These are phyloP conservation scores for Drosophila parabipectinata DNA, from an alignment of 1,140 invertebrate genomes.

Conservation along the genomic window DNA sequence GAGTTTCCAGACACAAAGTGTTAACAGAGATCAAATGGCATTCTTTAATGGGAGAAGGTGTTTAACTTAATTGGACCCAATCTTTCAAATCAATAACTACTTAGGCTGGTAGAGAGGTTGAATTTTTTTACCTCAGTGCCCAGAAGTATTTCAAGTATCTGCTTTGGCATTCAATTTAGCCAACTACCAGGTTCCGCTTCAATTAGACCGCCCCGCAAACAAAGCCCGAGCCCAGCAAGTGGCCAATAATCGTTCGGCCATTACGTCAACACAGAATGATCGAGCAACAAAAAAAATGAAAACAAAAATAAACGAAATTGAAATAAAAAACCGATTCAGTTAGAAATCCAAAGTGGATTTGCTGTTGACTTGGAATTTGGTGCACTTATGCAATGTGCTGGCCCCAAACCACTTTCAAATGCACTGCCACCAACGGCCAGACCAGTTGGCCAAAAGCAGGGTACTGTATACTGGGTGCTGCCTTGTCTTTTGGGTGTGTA, in stretches of 20 bases:
- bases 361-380: constrained; percentile 60
- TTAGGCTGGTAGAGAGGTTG: background rate
- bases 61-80: background rate
- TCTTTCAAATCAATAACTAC: background rate
- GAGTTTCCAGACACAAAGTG: constrained; percentile 43
- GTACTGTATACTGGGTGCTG: constrained; percentile 27
- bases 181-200: constrained; percentile 63
- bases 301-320: constrained; percentile 2
- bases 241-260: constrained; percentile 56
- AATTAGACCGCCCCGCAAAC: constrained; percentile 44
- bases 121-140: constrained; percentile 11
- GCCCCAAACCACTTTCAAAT: constrained; percentile 79
- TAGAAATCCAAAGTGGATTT: constrained; percentile 63
- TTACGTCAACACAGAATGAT: constrained; percentile 77
- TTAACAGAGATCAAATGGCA: constrained; percentile 22
- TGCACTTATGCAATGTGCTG: constrained; percentile 75
- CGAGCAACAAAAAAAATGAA: constrained; percentile 28
- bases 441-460: constrained; percentile 52
- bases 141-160: constrained; percentile 42
- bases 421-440: constrained; percentile 42
- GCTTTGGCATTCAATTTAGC: constrained; percentile 40
- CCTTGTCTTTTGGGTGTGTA: constrained; percentile 24
- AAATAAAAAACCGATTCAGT: constrained; percentile 57
- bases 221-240: constrained; percentile 30
- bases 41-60: background rate